These are phyloP conservation scores for Thripadectes ignobilis DNA, from an alignment of 2,797 vertebrate species.

Conservation along the genomic window DNA sequence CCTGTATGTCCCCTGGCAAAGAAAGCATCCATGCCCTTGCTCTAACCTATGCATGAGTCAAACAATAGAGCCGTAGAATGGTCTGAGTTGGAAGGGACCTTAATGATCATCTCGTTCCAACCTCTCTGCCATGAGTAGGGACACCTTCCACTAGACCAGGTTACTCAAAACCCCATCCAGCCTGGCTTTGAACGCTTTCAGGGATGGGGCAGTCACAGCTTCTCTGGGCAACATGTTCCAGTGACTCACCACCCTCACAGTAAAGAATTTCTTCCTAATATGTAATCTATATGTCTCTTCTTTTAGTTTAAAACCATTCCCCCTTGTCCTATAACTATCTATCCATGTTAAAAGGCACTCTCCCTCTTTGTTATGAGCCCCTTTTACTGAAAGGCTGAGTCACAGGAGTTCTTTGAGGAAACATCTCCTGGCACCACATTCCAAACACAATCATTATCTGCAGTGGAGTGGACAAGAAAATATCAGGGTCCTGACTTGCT, in stretches of 20 bases:
- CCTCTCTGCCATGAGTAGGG: not conserved
- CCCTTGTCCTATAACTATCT: not conserved
- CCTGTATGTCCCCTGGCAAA: not conserved
- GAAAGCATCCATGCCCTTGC: not conserved
- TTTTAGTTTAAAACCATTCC: not conserved
- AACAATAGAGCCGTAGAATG: not conserved
- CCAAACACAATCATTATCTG: not conserved
- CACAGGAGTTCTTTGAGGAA: slow-evolving; percentile 13
- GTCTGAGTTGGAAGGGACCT: not conserved
- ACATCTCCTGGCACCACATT: not conserved
- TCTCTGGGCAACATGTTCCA: not conserved
- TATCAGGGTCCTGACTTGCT: not conserved
- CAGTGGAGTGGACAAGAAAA: not conserved
- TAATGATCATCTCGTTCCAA: not conserved
- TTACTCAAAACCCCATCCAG: not conserved
- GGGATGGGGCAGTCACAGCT: not conserved
- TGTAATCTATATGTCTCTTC: not conserved
- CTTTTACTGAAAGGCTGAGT: not conserved
- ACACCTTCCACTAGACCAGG: not conserved
- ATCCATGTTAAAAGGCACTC: not conserved
- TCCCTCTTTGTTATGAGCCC: not conserved
- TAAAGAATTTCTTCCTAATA: not conserved
- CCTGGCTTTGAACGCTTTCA: not conserved
- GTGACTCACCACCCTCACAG: not conserved
- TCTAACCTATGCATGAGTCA: not conserved